phyloP scores from a whole-genome alignment of 2,797 vertebrate genomes.

The Tokudaia muenninki region DNA sequence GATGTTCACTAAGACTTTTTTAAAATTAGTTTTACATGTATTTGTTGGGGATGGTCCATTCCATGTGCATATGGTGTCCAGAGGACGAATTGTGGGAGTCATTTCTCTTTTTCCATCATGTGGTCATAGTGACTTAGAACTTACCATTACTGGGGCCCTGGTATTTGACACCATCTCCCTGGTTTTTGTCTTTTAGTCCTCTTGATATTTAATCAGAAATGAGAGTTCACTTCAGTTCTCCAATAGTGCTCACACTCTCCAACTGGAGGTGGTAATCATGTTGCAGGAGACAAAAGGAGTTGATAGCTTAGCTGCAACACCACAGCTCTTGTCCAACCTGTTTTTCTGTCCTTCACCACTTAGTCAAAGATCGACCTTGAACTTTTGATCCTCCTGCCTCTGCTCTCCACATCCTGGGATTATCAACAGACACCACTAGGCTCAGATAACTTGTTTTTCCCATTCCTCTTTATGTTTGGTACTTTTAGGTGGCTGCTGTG shows the following conservation, averaged over 20 bases:
- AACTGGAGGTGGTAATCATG: too few relatives aligned
- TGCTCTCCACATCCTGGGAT: too few relatives aligned
- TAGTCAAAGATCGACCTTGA: background rate
- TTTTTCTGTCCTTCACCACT: background rate
- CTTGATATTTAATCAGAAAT: background rate
- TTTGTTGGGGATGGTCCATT: too few relatives aligned
- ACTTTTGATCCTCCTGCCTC: background rate
- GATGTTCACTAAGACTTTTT: background rate
- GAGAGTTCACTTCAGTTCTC: background rate
- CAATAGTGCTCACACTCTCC: background rate
- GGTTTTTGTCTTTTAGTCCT: background rate
- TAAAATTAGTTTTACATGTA: background rate
- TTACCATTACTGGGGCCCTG: background rate
- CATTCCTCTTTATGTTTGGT: background rate
- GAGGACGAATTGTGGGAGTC: background rate
- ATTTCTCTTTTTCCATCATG: background rate
- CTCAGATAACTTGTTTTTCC: background rate
- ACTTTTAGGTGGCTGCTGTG: background rate
- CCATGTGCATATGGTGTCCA: background rate
- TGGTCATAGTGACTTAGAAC: background rate
- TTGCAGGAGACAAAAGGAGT: background rate
- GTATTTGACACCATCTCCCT: background rate
- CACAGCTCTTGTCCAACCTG: background rate
- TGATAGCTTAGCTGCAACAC: background rate
- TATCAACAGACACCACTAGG: background rate